Conservation (phyloP, 1,140 invertebrate genomes). For the Drosophila serrata region DNA sequence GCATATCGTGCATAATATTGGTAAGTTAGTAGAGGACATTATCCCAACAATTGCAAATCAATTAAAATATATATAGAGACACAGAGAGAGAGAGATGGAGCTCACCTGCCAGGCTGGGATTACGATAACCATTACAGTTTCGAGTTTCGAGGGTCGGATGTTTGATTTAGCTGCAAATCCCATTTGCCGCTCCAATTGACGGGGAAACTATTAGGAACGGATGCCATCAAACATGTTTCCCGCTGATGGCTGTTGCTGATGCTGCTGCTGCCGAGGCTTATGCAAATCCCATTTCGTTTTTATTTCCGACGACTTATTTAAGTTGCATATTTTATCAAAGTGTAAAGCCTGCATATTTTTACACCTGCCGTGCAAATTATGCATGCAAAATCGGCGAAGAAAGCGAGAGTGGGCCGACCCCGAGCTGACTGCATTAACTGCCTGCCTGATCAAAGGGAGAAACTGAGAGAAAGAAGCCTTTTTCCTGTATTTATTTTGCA, state of each 20-base stretch:
- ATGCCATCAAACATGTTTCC: constrained; percentile 20
- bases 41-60: constrained; percentile 45
- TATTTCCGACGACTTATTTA: constrained; percentile 34
- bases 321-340: constrained; percentile 78
- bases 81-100: neutral
- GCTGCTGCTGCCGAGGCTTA: constrained; percentile 34
- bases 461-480: constrained; percentile 51
- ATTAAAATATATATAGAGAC: constrained; percentile 44
- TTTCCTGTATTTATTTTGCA: constrained; percentile 64
- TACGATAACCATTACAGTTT: constrained; percentile 12
- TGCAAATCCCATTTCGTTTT: constrained; percentile 61
- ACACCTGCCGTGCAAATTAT: constrained; percentile 66
- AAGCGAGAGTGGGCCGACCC: constrained; percentile 19
- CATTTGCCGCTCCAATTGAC: constrained; percentile 29
- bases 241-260: neutral
- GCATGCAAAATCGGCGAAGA: constrained; percentile 72
- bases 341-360: constrained; percentile 75
- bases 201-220: constrained; percentile 61
- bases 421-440: constrained; percentile 61
- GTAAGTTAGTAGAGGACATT: constrained; percentile 84
- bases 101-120: neutral
- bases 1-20: constrained; percentile 87
- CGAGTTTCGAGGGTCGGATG: constrained; percentile 31
- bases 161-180: constrained; percentile 31
- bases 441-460: constrained; percentile 58